Percentiles rank a stretch among this genome's conserved stretches.
phyloP scores from a whole-genome alignment of 2,113 vertebrate species.

The Oryzias woworae region DNA sequence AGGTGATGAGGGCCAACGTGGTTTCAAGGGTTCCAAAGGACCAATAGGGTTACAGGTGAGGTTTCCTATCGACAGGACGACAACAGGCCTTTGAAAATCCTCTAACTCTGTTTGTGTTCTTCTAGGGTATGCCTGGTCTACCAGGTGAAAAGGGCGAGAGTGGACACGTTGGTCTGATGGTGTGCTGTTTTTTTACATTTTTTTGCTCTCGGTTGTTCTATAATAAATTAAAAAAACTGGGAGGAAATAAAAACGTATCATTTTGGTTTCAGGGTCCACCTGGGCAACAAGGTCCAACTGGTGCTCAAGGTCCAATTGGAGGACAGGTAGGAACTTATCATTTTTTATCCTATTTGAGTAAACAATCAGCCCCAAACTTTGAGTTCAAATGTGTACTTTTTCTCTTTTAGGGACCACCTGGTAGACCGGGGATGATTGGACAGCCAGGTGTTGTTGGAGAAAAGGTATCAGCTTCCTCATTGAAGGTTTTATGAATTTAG shows the following conservation, averaged over 20 bases:
- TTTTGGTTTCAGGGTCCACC: constrained; percentile 69
- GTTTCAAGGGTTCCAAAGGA: constrained; percentile 77
- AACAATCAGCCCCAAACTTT: not conserved
- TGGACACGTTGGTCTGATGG: constrained; percentile 73
- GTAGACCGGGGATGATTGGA: constrained; percentile 79
- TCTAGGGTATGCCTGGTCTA: constrained; percentile 78
- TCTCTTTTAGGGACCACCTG: constrained; percentile 65
- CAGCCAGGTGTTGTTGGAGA: constrained; percentile 90
- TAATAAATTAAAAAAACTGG: not conserved
- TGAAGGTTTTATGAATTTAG: too few species aligned
- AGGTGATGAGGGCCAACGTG: constrained; percentile 80
- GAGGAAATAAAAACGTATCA: not conserved
- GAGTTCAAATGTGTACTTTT: not conserved
- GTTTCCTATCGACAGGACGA: not conserved
- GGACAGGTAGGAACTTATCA: constrained; percentile 72
- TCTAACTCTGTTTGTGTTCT: constrained; percentile 11
- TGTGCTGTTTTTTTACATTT: constrained; percentile 35
- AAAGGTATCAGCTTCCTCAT: constrained; percentile 77
- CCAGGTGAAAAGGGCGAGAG: constrained; percentile 80
- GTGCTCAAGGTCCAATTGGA: constrained; percentile 87
- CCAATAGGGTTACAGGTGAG: constrained; percentile 79
- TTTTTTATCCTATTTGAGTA: not conserved
- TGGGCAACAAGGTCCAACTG: constrained; percentile 76
- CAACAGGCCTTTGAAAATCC: not conserved
- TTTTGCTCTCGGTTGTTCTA: not conserved